Evolutionary conservation across 53 echinoderm and acorn worm species (phyloP), one percentile per base, ranked within the genome.

Genomic region (Hippasteria phrygiana): DNA sequence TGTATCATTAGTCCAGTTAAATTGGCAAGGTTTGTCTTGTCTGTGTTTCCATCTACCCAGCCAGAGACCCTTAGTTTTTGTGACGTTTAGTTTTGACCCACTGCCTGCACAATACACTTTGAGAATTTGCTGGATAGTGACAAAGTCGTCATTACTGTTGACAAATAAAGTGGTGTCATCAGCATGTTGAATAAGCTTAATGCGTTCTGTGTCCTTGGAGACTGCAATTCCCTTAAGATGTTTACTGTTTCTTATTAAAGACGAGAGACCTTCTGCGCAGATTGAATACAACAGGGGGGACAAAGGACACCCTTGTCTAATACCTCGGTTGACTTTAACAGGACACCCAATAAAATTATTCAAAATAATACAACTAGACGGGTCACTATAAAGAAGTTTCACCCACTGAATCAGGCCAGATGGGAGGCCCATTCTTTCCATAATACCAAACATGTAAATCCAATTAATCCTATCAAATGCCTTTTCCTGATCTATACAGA

Each of bases 401-500:
- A 76, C 51, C 76, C 76, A 76, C 36, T 76, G 6, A 35, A 76
- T 76, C 8, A 76, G 29, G 29, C 3, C 11, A 13, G 22, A n/a
- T 1, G 41, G 73, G 16, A 73, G 5, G 1, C 73, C 73, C 43
- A 73, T 73, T 20, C 42, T 73, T 17, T 17, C 5, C 14, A 73
- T 5, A 14, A 73, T 43, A 11, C 7, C 4, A 10, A 76, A 76
- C 76, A 48, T 51, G 35, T 51, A 76, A 48, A 35, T 13, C 76
- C 76, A 76, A 51, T 76, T 48, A n/a, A 76, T 76, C 8, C 29
- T 2, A 50, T 76, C 76, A 14, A 76, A 76, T 2, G 76, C 76
- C 45, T 76, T 76, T 76, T 76, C 51, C 33, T 76, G 76, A 53
- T 76, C 76, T 1, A 76, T 31, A 13, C 76, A 51, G 3, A 76